These are phyloP conservation scores for Serinus canaria DNA, from an alignment of 2,113 vertebrate species.

Conservation along the genomic window DNA sequence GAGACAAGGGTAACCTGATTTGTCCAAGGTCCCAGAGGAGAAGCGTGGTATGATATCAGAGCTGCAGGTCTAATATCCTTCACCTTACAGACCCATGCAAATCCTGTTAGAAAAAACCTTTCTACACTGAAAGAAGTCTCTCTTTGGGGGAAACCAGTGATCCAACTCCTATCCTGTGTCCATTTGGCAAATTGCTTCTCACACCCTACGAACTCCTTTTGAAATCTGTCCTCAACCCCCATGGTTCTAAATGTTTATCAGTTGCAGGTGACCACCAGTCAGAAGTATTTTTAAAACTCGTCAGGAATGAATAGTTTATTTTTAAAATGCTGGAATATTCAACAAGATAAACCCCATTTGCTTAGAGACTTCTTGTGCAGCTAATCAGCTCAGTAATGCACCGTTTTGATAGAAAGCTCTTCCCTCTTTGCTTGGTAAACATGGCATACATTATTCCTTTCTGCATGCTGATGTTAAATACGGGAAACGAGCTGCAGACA, in stretches of 20 bases:
- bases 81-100: neutral
- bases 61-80: neutral
- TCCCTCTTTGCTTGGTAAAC: neutral
- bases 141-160: neutral
- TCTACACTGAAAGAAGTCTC: neutral
- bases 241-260: neutral
- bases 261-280: neutral
- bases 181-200: neutral
- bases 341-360: neutral
- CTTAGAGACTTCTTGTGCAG: neutral
- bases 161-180: neutral
- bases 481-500: neutral
- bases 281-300: neutral
- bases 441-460: neutral
- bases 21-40: conserved; percentile 9
- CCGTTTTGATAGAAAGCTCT: neutral
- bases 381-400: neutral
- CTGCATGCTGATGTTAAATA: neutral
- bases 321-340: neutral
- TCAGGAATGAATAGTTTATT: neutral
- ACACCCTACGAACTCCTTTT: neutral
- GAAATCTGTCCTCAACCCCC: neutral
- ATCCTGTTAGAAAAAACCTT: neutral
- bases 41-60: neutral
- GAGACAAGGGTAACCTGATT: neutral